Conservation (phyloP, 30 jellyfish, hydroid and myxozoan genomes). For the Aurelia coerulea region DNA sequence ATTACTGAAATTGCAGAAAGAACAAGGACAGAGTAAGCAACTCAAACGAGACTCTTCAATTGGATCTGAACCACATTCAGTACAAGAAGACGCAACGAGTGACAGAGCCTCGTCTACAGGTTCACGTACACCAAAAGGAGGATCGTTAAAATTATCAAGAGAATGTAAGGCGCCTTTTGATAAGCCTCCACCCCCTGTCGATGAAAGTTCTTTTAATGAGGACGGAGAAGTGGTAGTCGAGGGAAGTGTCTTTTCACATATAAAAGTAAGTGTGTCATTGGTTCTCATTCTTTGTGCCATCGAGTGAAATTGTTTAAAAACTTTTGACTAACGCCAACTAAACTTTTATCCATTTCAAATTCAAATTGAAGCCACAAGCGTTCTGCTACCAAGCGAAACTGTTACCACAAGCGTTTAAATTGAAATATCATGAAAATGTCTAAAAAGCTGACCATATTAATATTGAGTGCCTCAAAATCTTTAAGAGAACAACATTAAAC, state of each 20-base stretch:
- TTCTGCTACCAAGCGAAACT: no score
- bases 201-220: conserved; percentile 53
- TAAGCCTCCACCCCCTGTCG: conserved; percentile 77
- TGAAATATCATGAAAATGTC: no score
- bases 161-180: conserved; percentile 70
- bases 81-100: conserved; percentile 37
- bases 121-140: conserved; percentile 55
- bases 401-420: no score
- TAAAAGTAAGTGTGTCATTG: conserved; percentile 28
- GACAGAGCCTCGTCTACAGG: conserved; percentile 70
- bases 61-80: conserved; percentile 45
- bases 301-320: no score
- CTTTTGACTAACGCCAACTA: no score
- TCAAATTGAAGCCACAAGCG: no score
- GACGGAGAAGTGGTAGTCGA: conserved; percentile 86
- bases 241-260: conserved; percentile 71
- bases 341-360: no score
- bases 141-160: conserved; percentile 43
- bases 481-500: no score
- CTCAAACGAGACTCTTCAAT: conserved; percentile 25
- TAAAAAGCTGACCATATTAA: no score
- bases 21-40: neutral
- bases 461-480: no score
- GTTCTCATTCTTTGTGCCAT: neutral
- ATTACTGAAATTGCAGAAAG: conserved; percentile 56